Evolutionary conservation across 2,113 vertebrate genomes (phyloP).

Genomic region (Sprattus sprattus): DNA sequence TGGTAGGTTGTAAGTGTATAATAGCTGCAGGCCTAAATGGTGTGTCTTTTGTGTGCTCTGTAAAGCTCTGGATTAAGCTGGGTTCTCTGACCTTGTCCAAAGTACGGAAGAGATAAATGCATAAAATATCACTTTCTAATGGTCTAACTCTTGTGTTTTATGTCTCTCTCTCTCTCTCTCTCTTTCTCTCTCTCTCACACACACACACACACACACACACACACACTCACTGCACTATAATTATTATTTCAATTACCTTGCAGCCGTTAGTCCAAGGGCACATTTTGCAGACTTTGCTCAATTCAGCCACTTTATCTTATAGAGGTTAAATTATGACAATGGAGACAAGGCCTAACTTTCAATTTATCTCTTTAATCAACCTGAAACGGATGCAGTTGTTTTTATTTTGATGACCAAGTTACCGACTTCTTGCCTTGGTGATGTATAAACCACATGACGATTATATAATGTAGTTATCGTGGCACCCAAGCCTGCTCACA

Average conservation of each 20-base stretch:
- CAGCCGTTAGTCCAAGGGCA: slow-evolving; percentile 60
- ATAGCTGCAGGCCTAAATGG: background rate
- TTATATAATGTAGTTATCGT: background rate
- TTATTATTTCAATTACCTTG: slow-evolving; percentile 64
- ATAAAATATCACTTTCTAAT: slow-evolving; percentile 56
- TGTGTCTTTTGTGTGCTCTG: background rate
- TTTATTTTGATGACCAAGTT: background rate
- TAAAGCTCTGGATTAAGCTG: background rate
- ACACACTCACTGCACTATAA: slow-evolving; percentile 46
- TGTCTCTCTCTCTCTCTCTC: slow-evolving; percentile 34
- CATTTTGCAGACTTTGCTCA: slow-evolving; percentile 55
- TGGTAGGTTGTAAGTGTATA: background rate
- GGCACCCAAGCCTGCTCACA: no score
- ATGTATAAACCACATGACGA: background rate
- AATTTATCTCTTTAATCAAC: background rate
- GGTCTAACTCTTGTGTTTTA: slow-evolving; percentile 60
- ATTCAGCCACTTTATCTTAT: slow-evolving; percentile 37
- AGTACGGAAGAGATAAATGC: slow-evolving; percentile 43
- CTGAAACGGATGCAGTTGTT: background rate
- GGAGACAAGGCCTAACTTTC: background rate
- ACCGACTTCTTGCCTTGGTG: background rate
- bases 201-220: slow-evolving; percentile 1
- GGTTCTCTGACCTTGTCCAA: slow-evolving; percentile 55
- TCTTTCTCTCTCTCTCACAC: background rate
- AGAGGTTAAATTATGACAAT: slow-evolving; percentile 35